Base-by-base conservation (phyloP, 2,888 invertebrate species). In the Eristalis arbustorum region DNA sequence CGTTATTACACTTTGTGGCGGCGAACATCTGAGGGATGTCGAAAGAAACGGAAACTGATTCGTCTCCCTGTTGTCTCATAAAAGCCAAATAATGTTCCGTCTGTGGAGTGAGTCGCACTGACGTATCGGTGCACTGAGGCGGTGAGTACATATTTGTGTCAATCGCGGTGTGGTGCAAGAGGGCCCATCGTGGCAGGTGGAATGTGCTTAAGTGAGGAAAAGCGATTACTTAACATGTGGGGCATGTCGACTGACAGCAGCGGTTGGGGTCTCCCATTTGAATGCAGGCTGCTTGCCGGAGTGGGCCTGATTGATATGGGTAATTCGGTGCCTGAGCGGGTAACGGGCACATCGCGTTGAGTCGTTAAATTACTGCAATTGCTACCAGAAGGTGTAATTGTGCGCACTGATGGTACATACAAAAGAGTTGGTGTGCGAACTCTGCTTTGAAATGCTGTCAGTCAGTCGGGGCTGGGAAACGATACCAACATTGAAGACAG, bases 1-100 rank as follows among this genome's bases (percentile, higher is more conserved):
- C 77, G 71, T 85, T 85, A 85, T 74, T 78, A 78, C 77, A 78
- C 81, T 77, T 85, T 62, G 74, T 78, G 85, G 85, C 85, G 85
- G 85, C 61, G n/a, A 81, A 85, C 73, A 85, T 85, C 85, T 74
- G 66, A 85, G 59, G 66, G 69, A 81, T 82, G 84, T 83, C 57
- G 69, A 23, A 61, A 72, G 28, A 59, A 78, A 75, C 77, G 78
- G 78, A 78, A 76, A 82, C 67, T 62, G 72, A 63, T 22, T 28
- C 66, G 23, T 56, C 37, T 85, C 81, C 77, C 76, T 69, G 80
- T 69, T 81, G 84, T 81, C 76, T 81, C 80, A 84, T 84, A 80
- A 84, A 69, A 80, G 84, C 80, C 80, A 84, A 84, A 76, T 72
- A 80, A 76, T 80, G 80, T 80, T 76, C 72, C 37, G 28, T 18